Conservation (phyloP, 2,888 invertebrate species). For the Chaetoderma sp. region DNA sequence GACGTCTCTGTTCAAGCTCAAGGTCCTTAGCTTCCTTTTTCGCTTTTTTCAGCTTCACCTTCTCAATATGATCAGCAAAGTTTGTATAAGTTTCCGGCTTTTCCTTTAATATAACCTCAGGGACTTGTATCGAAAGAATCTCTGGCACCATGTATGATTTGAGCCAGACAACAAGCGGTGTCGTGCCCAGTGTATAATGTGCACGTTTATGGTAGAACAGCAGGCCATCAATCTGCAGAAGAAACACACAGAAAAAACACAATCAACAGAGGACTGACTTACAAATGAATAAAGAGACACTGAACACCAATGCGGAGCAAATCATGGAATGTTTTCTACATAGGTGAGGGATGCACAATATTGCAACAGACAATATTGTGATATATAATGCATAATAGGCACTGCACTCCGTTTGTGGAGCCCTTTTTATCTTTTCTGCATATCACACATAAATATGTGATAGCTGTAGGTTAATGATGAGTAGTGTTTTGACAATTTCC, state of each 20-base stretch:
- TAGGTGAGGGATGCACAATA: too few species aligned
- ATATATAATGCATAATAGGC: too few species aligned
- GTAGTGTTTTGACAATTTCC: too few species aligned
- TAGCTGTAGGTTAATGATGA: too few species aligned
- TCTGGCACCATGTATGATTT: constrained; percentile 90
- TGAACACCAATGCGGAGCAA: too few species aligned
- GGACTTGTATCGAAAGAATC: constrained; percentile 74
- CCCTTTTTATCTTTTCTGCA: too few species aligned
- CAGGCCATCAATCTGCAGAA: constrained; percentile 81
- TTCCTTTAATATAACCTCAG: constrained; percentile 46
- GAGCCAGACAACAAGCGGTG: constrained; percentile 93
- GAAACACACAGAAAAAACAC: constrained; percentile 40
- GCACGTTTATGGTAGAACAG: constrained; percentile 90
- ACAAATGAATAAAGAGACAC: neutral
- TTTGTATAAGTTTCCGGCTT: constrained; percentile 51
- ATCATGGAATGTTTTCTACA: too few species aligned
- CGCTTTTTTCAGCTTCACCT: constrained; percentile 32
- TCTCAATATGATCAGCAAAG: constrained; percentile 49
- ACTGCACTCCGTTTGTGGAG: too few species aligned
- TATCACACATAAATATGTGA: too few species aligned
- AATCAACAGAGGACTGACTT: neutral
- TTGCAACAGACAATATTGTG: too few species aligned
- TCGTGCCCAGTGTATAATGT: constrained; percentile 82
- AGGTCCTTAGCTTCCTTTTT: neutral
- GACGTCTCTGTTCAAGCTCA: neutral